These are phyloP conservation scores for Gastracanthus pulcherrimus DNA, from an alignment of 2,888 invertebrate genomes.

Conservation along the genomic window DNA sequence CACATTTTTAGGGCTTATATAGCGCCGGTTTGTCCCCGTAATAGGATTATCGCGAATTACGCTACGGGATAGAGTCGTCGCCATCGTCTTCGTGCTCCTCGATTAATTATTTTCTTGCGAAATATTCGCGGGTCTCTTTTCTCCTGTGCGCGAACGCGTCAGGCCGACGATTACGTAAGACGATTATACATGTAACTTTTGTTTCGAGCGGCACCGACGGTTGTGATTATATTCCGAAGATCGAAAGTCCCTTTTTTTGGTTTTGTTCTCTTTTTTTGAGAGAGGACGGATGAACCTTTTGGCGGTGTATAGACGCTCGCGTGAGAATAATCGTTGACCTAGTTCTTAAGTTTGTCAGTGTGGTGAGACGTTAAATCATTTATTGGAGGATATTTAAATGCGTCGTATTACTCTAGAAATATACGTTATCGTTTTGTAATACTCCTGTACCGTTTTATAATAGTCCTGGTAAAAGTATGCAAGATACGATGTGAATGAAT, in stretches of 20 bases:
- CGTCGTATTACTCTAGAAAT: too few relatives aligned
- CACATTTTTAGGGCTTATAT: too few relatives aligned
- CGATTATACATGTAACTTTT: neutral
- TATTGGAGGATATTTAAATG: too few relatives aligned
- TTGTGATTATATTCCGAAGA: neutral
- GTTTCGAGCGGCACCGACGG: neutral
- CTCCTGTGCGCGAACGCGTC: neutral
- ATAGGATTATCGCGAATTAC: slow-evolving; percentile 16
- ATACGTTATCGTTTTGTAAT: too few relatives aligned
- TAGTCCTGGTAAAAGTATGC: too few relatives aligned
- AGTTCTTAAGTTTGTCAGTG: too few relatives aligned
- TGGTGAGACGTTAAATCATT: too few relatives aligned
- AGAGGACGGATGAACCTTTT: neutral
- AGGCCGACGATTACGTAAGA: neutral
- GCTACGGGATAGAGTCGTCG: slow-evolving; percentile 7
- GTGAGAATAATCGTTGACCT: neutral
- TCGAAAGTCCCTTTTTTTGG: neutral
- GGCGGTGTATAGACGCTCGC: too few relatives aligned
- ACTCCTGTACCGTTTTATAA: too few relatives aligned
- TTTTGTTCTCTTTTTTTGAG: neutral
- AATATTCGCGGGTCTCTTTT: neutral
- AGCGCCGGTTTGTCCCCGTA: too few relatives aligned
- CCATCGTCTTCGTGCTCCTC: neutral
- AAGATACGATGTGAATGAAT: too few relatives aligned
- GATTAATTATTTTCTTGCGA: slow-evolving; percentile 39